phyloP scores from a whole-genome alignment of 1,140 invertebrate species.

The Solen grandis region DNA sequence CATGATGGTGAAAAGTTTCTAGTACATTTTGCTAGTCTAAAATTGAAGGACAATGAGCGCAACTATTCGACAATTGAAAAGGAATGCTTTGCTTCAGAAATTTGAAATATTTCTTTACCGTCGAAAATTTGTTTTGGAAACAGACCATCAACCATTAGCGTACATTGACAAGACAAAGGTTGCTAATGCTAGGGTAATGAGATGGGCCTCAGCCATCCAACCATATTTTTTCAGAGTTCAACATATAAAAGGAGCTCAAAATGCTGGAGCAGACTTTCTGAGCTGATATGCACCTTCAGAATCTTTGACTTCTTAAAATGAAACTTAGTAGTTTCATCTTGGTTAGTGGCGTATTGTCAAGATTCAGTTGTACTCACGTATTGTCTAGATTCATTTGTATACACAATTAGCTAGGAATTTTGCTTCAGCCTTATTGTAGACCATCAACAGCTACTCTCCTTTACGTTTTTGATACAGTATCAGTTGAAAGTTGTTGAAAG shows the following conservation, averaged over 20 bases:
- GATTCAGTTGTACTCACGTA: too few relatives aligned
- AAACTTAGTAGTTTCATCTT: too few relatives aligned
- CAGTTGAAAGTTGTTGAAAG: too few relatives aligned
- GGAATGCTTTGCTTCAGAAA: conserved; percentile 79
- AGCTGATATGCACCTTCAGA: too few relatives aligned
- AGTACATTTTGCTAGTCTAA: conserved; percentile 61
- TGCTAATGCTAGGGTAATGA: background rate
- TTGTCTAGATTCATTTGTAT: too few relatives aligned
- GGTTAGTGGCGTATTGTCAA: too few relatives aligned
- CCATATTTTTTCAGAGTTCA: conserved; percentile 17
- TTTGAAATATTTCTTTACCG: conserved; percentile 77
- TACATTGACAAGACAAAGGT: conserved; percentile 22
- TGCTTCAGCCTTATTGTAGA: too few relatives aligned
- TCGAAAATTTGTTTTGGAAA: conserved; percentile 40
- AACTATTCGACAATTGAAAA: conserved; percentile 79
- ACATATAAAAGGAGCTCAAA: conserved; percentile 17
- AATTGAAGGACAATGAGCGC: conserved; percentile 39
- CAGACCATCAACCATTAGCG: conserved; percentile 48
- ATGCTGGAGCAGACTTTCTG: conserved; percentile 41
- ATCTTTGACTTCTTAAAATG: too few relatives aligned
- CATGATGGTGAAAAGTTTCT: conserved; percentile 51
- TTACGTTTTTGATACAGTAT: too few relatives aligned
- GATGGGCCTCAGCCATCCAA: too few relatives aligned
- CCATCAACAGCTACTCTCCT: too few relatives aligned
- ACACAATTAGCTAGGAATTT: too few relatives aligned